A percentile compares a stretch with the other conserved stretches of the same genome.
phyloP scores from a whole-genome alignment of 2,113 vertebrate genomes.

The Platichthys stellatus region DNA sequence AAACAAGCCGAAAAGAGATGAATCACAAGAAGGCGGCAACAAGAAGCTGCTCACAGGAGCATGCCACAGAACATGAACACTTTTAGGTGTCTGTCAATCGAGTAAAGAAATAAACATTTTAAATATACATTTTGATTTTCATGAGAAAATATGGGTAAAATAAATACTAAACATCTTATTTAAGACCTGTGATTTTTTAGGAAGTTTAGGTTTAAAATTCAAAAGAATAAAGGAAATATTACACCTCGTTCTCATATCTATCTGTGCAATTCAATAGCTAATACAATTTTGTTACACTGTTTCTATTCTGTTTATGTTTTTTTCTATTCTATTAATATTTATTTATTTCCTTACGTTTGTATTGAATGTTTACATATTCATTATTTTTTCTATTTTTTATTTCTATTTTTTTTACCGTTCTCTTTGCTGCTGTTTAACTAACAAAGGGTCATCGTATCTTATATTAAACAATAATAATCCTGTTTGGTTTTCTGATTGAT shows the following conservation, averaged over 20 bases:
- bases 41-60: conserved; percentile 33
- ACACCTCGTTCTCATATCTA: no score
- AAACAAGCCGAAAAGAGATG: conserved; percentile 51
- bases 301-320: no score
- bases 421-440: no score
- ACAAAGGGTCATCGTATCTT: not conserved
- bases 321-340: no score
- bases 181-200: not conserved
- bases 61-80: not conserved
- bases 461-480: not conserved
- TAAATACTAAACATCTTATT: not conserved
- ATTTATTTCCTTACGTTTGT: no score
- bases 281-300: no score
- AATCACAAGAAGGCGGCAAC: conserved; percentile 28
- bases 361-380: no score
- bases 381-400: no score
- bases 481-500: not conserved
- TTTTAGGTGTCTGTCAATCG: not conserved
- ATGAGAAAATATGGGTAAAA: not conserved
- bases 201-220: not conserved
- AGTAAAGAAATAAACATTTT: not conserved
- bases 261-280: no score
- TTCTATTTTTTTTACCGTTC: no score
- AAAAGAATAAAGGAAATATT: not conserved
- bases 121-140: not conserved